Evolutionary conservation across 2,113 vertebrate species (phyloP).

Genomic region (Oceanites oceanicus): DNA sequence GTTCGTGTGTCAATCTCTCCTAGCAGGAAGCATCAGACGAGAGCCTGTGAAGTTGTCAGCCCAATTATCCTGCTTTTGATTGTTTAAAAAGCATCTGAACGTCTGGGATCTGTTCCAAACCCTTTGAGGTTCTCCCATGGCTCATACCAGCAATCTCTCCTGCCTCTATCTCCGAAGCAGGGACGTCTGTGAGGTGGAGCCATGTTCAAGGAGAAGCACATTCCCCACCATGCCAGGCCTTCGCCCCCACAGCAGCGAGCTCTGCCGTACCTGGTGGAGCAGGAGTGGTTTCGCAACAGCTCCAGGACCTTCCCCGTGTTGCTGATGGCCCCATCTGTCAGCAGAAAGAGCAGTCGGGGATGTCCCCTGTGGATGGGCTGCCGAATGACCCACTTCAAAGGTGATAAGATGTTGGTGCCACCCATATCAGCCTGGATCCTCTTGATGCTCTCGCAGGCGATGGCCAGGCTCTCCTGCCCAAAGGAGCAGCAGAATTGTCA

Average conservation of each 20-base stretch:
- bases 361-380: conserved; percentile 86
- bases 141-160: neutral
- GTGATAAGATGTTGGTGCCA: conserved; percentile 84
- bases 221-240: neutral
- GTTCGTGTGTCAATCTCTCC: conserved; percentile 35
- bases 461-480: conserved; percentile 82
- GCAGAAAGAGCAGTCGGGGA: conserved; percentile 88
- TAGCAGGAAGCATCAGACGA: conserved; percentile 56
- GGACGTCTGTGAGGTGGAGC: neutral
- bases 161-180: neutral
- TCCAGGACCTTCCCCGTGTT: conserved; percentile 90
- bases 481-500: neutral
- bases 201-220: neutral
- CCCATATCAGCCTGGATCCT: conserved; percentile 89
- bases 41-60: conserved; percentile 60
- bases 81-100: conserved; percentile 58
- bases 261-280: conserved; percentile 79
- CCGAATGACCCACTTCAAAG: conserved; percentile 85
- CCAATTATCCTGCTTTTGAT: conserved; percentile 61
- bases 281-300: conserved; percentile 83
- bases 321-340: conserved; percentile 79
- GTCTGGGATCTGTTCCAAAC: conserved; percentile 57
- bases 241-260: rapidly evolving
- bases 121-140: conserved; percentile 40
- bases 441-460: conserved; percentile 84